Evolutionary conservation across 1,140 invertebrate species (phyloP).

Genomic region (Cotesia vestalis): DNA sequence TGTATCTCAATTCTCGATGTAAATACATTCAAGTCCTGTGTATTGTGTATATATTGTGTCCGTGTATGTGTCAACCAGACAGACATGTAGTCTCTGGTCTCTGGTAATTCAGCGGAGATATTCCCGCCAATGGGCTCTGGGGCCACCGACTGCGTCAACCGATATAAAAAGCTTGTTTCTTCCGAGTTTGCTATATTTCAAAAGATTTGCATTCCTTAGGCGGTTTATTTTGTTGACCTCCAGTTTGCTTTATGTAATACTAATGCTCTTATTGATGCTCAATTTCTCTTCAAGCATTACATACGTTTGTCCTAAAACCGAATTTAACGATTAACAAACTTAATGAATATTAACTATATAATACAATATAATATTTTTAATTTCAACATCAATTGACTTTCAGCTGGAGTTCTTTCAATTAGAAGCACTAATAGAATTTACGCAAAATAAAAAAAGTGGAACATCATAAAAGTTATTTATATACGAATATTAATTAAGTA

Average conservation of each 20-base stretch:
- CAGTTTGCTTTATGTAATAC: not conserved
- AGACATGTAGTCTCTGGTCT: slow-evolving; percentile 38
- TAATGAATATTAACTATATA: not conserved
- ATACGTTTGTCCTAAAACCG: not conserved
- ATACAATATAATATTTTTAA: no score
- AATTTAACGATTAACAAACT: not conserved
- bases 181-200: slow-evolving; percentile 37
- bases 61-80: slow-evolving; percentile 26
- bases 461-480: not conserved
- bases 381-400: no score
- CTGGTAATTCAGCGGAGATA: slow-evolving; percentile 52
- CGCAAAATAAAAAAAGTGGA: no score
- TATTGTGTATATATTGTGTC: slow-evolving; percentile 36
- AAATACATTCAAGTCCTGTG: slow-evolving; percentile 22
- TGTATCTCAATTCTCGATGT: no score
- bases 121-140: slow-evolving; percentile 41
- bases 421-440: no score
- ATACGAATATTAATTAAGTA: not conserved
- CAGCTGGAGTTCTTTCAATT: no score
- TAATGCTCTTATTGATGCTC: slow-evolving; percentile 14
- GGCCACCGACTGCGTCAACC: slow-evolving; percentile 34
- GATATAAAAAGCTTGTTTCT: slow-evolving; percentile 43
- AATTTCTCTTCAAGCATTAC: not conserved
- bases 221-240: slow-evolving; percentile 36
- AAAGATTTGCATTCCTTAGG: slow-evolving; percentile 50